Evolutionary conservation across 2,113 vertebrate species (phyloP), one percentile per base, ranked within the genome.

Genomic region (Channa maculata): DNA sequence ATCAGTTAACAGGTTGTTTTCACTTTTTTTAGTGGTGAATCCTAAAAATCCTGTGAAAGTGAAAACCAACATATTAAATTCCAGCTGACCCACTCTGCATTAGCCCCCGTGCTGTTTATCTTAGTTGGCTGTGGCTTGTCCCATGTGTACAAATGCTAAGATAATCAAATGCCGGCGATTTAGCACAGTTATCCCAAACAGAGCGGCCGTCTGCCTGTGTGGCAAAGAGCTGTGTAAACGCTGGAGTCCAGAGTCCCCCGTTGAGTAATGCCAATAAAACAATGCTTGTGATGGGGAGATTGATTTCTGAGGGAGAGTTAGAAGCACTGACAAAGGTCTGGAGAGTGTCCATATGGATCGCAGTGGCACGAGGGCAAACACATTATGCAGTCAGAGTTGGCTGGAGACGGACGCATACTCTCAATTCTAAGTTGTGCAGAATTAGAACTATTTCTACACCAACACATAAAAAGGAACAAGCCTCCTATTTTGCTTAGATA

Each of bases 151-250:
- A 63, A 59, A 74, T 57, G 71, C 77, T 77, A 80, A 83, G 68
- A 70, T 89, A 89, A 92, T 87, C 89, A 89, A 82, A 87, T 60
- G 65, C 54, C 37, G 39, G 43, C 11, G 5, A 78, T 90, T 80
- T 74, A 61, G 79, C 73, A 60, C 37, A 36, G 70, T 74, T 83
- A 66, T 69, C 75, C 80, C 67, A 81, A 79, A 86, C 87, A 79
- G 45, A 36, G 13, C 60, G 9, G 71, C 55, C 2, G 24, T 60
- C 77, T 77, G 65, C 65, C 63, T 90, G 86, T 88, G 85, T 89
- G 90, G 85, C 80, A 79, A 64, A 63, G 5, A 6, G 37, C 64
- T 77, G 70, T 82, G 72, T 78, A 90, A 89, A 84, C 12, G n/a
- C 61, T 8, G 68, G 11, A 70, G 41, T 54, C 77, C 81, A 53